phyloP scores from a whole-genome alignment of 2,113 vertebrate species.

The Gambusia affinis region DNA sequence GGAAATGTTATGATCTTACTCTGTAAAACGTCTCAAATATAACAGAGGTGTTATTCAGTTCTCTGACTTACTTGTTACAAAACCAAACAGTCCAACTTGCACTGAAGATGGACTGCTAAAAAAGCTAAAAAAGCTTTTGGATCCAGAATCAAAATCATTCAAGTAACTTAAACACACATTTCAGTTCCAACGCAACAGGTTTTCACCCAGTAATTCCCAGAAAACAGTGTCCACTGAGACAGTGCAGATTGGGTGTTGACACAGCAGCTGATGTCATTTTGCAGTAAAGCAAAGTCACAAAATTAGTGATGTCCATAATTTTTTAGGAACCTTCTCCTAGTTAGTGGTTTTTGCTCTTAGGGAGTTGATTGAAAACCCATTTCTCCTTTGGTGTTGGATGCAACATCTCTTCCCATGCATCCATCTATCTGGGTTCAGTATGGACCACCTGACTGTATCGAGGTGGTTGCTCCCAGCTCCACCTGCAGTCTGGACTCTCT shows the following conservation, averaged over 20 bases:
- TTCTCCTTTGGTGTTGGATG: constrained; percentile 3
- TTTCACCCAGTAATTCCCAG: background rate
- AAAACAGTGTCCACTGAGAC: background rate
- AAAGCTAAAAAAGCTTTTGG: background rate
- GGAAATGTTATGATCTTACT: background rate
- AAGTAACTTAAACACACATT: constrained; percentile 1
- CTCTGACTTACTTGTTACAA: too few species aligned
- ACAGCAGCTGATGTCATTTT: constrained; percentile 2
- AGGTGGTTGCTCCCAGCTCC: constrained; percentile 80
- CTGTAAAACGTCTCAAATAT: background rate
- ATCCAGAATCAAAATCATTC: background rate
- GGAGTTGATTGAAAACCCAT: background rate
- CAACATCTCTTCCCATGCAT: background rate
- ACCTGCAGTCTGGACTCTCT: constrained; percentile 63
- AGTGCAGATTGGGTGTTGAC: background rate
- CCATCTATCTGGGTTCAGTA: constrained; percentile 15
- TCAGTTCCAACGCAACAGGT: background rate
- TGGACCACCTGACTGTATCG: constrained; percentile 66
- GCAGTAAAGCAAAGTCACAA: background rate
- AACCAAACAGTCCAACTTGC: too few species aligned
- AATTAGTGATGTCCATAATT: background rate
- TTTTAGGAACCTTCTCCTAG: constrained; percentile 5
- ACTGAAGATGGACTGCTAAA: too few species aligned
- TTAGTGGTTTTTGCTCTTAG: background rate
- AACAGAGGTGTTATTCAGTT: background rate